Evolutionary conservation across 2,888 invertebrate genomes (phyloP).

Genomic region (Pollenia amentaria): DNA sequence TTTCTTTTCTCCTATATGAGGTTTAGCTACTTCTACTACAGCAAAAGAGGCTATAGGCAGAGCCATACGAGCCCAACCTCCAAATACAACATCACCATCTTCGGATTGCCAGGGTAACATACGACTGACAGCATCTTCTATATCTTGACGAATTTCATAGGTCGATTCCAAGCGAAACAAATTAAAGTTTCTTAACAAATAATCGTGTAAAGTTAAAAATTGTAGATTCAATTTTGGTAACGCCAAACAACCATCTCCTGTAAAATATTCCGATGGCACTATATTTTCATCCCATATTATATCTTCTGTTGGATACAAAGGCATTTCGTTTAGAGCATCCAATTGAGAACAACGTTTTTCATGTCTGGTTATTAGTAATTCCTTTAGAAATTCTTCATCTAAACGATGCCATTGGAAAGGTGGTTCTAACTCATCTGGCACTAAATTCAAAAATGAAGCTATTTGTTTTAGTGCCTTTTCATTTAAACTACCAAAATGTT

Average conservation of each 20-base stretch:
- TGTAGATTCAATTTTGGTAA: constrained; percentile 99
- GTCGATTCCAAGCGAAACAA: constrained; percentile 99
- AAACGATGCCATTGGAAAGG: constrained; percentile 89
- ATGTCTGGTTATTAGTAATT: constrained; percentile 93
- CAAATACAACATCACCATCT: constrained; percentile 94
- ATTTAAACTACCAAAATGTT: constrained; percentile 91
- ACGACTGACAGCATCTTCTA: constrained; percentile 98
- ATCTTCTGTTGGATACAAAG: constrained; percentile 98
- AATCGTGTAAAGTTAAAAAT: constrained; percentile 99
- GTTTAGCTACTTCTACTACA: constrained; percentile 97
- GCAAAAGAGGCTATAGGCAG: constrained; percentile 96
- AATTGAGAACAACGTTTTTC: constrained; percentile 96
- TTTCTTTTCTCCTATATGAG: constrained; percentile 96
- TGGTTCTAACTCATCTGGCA: constrained; percentile 90
- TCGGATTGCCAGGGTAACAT: constrained; percentile 97
- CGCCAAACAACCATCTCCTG: constrained; percentile 97
- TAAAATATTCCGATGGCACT: constrained; percentile 98
- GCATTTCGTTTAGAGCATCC: constrained; percentile 98
- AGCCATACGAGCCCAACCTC: constrained; percentile 99
- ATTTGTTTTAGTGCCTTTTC: constrained; percentile 93
- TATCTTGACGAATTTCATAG: constrained; percentile 97
- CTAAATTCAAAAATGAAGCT: constrained; percentile 93
- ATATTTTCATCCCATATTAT: constrained; percentile 99
- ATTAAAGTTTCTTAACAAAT: constrained; percentile 98
- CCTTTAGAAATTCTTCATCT: constrained; percentile 93